Base-by-base conservation (phyloP, 2,113 vertebrate genomes). In the Misgurnus anguillicaudatus region DNA sequence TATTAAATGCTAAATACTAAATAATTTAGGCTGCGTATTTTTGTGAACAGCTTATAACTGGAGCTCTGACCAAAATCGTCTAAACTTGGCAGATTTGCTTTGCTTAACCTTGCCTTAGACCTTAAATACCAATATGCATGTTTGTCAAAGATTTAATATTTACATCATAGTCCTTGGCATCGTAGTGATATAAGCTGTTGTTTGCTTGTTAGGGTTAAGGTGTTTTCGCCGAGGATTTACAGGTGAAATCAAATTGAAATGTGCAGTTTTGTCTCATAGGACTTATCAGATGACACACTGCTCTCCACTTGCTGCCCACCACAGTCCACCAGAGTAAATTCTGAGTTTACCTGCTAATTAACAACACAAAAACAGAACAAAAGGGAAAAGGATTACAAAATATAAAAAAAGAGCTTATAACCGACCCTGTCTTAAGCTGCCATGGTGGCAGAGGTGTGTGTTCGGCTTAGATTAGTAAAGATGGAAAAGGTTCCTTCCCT, bases 401-500 rank as follows among this genome's bases (percentile, higher is more conserved):
- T 45, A 73, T 61, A 24, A 9, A 4, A 74, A 74, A 36, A 3
- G 17, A 65, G 53, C 61, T 36, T 74, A 19, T 63, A 38, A 69
- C 69, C 48, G 74, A 78, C 69, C 45, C 72, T 75, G 79, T 73
- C 53, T 72, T 80, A 45, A 68, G 70, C 58, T 71, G 75, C 47
- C 21, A 24, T 67, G 70, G 68, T 81, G 79, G 47, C 70, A 57
- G 79, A 63, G 19, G 57, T 81, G 65, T 53, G 48, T 58, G 51
- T 75, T 13, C 60, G 75, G 80, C 58, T 61, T 62, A 74, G 75
- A 84, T 69, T 78, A 79, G 74, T 65, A 76, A 64, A 45, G 55
- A 4, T 61, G 42, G 53, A 83, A 80, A 77, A 36, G 51, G 75
- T 83, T 76, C 71, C 74, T 81, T 81, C 57, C 55, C 83, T 89